A percentile compares a stretch with the other conserved stretches of the same genome.
These are phyloP conservation scores for Tylochromis polylepis DNA, from an alignment of 2,113 vertebrate species.

Conservation along the genomic window DNA sequence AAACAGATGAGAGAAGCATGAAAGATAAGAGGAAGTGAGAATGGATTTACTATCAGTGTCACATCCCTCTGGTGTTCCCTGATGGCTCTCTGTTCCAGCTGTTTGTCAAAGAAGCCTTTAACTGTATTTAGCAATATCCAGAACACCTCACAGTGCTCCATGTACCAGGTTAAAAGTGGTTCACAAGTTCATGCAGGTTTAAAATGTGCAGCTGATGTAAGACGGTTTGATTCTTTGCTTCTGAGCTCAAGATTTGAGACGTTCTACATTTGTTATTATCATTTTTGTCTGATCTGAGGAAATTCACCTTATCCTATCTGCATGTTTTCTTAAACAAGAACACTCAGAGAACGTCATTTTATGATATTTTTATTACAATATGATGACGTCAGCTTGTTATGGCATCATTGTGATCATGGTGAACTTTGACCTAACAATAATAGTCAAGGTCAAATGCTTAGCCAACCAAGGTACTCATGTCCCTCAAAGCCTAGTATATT, in stretches of 20 bases:
- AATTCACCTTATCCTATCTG: neutral
- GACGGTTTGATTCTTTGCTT: neutral
- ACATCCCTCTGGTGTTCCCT: constrained; percentile 1
- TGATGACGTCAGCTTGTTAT: neutral
- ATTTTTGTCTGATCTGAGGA: neutral
- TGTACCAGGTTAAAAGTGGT: neutral
- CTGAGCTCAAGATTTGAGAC: neutral
- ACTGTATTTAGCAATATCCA: neutral
- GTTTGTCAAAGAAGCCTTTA: neutral
- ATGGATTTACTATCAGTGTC: constrained; percentile 21
- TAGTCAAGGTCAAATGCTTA: neutral
- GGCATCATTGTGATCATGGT: neutral
- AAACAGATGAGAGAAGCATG: neutral
- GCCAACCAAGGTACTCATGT: neutral
- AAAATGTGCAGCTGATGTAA: neutral
- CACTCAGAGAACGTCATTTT: neutral
- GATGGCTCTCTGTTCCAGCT: neutral
- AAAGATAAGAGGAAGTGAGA: constrained; percentile 37
- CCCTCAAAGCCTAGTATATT: neutral
- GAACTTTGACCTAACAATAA: neutral
- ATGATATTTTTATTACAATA: neutral
- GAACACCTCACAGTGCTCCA: neutral
- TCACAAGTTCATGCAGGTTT: neutral
- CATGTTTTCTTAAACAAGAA: neutral
- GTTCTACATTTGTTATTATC: neutral